A percentile compares a stretch with the other conserved stretches of the same genome.
Conservation (phyloP, 1,140 invertebrate species). For the Hypothenemus hampei region DNA sequence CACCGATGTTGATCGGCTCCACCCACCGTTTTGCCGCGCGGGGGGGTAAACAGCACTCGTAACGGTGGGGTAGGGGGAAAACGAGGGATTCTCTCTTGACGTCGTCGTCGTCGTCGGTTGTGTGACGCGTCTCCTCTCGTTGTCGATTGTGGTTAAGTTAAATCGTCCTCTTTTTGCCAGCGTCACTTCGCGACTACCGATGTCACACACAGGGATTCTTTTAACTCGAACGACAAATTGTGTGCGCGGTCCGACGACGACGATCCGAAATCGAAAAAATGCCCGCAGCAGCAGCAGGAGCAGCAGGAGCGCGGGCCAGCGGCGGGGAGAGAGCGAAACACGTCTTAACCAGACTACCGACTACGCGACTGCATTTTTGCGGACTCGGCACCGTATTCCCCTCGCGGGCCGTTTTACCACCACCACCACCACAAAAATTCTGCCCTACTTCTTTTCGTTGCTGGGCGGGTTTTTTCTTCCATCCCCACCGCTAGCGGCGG, state of each 20-base stretch:
- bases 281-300: no score
- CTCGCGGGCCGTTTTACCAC: no score
- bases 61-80: constrained; percentile 25
- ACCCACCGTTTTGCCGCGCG: constrained; percentile 34
- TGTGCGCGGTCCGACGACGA: constrained; percentile 37
- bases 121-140: constrained; percentile 13
- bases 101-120: constrained; percentile 1
- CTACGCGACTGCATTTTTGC: constrained; percentile 27
- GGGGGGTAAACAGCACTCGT: constrained; percentile 44
- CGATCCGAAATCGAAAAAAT: constrained; percentile 20
- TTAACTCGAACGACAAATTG: constrained; percentile 47
- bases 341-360: constrained; percentile 23
- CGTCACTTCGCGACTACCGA: constrained; percentile 45
- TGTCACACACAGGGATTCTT: constrained; percentile 48
- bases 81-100: constrained; percentile 25
- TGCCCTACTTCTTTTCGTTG: constrained; percentile 47
- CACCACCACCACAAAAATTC: constrained; percentile 43
- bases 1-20: constrained; percentile 47
- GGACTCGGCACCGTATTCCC: constrained; percentile 19
- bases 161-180: constrained; percentile 45
- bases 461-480: constrained; percentile 50
- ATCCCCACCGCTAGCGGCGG: constrained; percentile 46
- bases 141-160: constrained; percentile 32
- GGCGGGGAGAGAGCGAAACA: constrained; percentile 11
- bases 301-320: no score